phyloP scores from a whole-genome alignment of 2,113 vertebrate species.

The Tylochromis polylepis region DNA sequence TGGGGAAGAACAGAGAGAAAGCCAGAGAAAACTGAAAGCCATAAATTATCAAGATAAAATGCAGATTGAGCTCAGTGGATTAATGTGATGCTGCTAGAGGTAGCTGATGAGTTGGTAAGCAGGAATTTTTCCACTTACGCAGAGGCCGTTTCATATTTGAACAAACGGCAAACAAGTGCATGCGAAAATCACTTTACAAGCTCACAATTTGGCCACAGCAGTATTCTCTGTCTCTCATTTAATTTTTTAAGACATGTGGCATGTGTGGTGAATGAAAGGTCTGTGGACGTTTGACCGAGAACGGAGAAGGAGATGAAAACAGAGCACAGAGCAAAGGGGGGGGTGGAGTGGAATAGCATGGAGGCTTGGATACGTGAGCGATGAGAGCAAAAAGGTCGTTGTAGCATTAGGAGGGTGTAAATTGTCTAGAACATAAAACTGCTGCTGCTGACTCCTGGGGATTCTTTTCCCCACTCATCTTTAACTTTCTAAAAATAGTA shows the following conservation, averaged over 20 bases:
- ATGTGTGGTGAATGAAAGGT: background rate
- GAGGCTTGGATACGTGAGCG: background rate
- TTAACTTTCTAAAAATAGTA: slow-evolving; percentile 55
- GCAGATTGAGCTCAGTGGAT: background rate
- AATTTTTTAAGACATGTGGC: background rate
- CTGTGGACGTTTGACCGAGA: background rate
- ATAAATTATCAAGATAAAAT: slow-evolving; percentile 1
- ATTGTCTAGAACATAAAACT: slow-evolving; percentile 48
- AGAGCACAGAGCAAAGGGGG: background rate
- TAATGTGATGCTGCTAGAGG: background rate
- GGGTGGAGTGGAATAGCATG: too few relatives aligned
- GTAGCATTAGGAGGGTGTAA: slow-evolving; percentile 42
- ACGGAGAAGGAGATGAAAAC: background rate
- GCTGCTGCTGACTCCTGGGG: slow-evolving; percentile 30
- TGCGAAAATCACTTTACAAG: background rate
- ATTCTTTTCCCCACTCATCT: slow-evolving; percentile 24
- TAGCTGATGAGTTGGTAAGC: background rate
- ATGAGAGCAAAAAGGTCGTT: slow-evolving; percentile 41
- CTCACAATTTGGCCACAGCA: background rate
- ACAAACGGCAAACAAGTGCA: background rate
- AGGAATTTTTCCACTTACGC: background rate
- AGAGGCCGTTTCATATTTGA: background rate
- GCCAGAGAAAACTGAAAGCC: background rate
- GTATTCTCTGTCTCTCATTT: background rate
- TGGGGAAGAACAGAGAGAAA: slow-evolving; percentile 6